phyloP scores from a whole-genome alignment of 2,888 invertebrate genomes.

The Himalopsyche anomala region DNA sequence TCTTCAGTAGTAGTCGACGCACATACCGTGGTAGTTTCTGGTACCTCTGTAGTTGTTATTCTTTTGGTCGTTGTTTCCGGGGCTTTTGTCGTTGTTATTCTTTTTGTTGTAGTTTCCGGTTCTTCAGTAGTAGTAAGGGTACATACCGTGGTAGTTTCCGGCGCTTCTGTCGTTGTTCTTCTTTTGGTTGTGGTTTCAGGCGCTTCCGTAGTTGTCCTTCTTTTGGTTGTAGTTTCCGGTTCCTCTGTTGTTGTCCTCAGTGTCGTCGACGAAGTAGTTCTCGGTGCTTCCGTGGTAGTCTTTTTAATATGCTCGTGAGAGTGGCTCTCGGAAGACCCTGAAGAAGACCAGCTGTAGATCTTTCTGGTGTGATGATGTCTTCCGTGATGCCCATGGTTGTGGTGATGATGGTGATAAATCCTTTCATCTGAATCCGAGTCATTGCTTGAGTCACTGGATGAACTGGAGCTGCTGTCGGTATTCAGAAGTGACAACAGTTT shows the following conservation, averaged over 20 bases:
- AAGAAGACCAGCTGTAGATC: not conserved
- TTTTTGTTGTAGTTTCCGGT: slow-evolving; percentile 23
- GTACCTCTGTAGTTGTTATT: not conserved
- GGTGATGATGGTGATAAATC: not conserved
- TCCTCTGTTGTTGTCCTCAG: not conserved
- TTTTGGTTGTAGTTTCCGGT: not conserved
- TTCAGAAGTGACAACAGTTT: slow-evolving; percentile 3
- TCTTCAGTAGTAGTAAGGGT: not conserved
- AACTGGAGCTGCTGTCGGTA: not conserved
- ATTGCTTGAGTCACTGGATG: not conserved
- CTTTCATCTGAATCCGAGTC: not conserved
- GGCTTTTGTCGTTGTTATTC: not conserved
- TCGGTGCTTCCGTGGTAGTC: not conserved
- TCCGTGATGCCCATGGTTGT: not conserved
- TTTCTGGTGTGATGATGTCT: not conserved
- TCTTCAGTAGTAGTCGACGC: not conserved
- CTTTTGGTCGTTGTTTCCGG: not conserved
- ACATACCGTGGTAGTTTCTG: not conserved
- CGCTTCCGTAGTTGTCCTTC: not conserved
- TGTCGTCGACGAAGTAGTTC: not conserved
- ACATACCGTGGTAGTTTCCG: not conserved
- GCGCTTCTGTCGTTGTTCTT: not conserved
- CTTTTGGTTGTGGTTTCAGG: not conserved
- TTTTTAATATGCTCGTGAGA: slow-evolving; percentile 8
- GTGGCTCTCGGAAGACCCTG: not conserved